Evolutionary conservation across 2,113 vertebrate genomes (phyloP).

Genomic region (Desmodus rotundus): DNA sequence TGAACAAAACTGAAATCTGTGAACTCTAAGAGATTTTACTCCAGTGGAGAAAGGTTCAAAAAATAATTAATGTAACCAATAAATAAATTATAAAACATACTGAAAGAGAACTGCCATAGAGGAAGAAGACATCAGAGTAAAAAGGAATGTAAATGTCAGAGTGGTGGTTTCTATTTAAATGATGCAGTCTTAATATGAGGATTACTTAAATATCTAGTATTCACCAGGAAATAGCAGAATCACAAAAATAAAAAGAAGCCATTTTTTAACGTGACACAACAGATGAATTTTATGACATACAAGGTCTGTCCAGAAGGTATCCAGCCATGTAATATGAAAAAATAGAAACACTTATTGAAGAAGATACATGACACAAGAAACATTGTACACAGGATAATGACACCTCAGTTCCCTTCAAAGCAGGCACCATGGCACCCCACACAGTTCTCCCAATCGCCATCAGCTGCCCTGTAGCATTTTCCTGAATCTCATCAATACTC

Average conservation of each 20-base stretch:
- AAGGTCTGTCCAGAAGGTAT: too few relatives aligned
- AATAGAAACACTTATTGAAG: too few relatives aligned
- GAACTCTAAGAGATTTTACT: neutral
- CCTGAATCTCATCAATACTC: too few relatives aligned
- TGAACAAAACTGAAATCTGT: neutral
- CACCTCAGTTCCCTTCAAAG: too few relatives aligned
- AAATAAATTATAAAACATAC: neutral
- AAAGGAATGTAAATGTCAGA: neutral
- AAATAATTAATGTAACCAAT: neutral
- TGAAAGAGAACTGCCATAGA: neutral
- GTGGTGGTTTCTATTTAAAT: neutral
- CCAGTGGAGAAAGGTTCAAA: neutral
- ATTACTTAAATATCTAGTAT: neutral
- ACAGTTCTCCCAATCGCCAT: too few relatives aligned
- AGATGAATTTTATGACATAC: neutral
- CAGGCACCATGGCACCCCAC: too few relatives aligned
- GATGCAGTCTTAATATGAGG: neutral
- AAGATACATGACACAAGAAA: too few relatives aligned
- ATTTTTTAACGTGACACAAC: neutral
- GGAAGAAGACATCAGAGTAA: neutral
- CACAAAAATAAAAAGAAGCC: neutral
- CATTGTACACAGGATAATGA: too few relatives aligned
- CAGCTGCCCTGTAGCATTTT: too few relatives aligned
- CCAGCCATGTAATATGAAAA: too few relatives aligned
- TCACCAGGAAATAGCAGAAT: neutral